Evolutionary conservation across 2,113 vertebrate species (phyloP).

Genomic region (Arvicanthis niloticus): DNA sequence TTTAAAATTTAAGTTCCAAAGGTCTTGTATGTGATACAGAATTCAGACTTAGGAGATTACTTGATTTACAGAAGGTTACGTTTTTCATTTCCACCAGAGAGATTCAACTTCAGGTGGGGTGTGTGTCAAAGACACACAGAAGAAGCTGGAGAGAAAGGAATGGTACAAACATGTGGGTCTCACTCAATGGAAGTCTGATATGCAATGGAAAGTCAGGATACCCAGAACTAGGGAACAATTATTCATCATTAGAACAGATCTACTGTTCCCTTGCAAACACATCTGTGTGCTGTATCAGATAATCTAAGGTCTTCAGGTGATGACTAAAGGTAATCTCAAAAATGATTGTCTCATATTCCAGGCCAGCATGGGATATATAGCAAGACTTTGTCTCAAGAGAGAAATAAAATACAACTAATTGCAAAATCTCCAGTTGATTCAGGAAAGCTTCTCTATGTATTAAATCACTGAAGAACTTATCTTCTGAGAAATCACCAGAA

Average conservation of each 20-base stretch:
- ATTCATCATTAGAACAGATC: neutral
- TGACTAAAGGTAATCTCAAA: neutral
- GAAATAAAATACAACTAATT: neutral
- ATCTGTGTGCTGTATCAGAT: rapidly evolving
- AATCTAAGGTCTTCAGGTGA: neutral
- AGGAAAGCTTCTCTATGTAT: neutral
- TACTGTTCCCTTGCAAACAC: neutral
- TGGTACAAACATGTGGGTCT: neutral
- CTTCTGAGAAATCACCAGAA: neutral
- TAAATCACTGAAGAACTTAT: neutral
- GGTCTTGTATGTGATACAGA: neutral
- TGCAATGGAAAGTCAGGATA: neutral
- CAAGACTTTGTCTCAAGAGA: neutral
- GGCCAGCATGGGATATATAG: neutral
- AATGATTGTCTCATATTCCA: neutral
- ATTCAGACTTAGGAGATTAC: neutral
- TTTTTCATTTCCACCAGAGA: neutral
- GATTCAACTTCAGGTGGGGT: neutral
- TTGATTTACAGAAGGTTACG: neutral
- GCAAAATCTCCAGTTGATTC: neutral
- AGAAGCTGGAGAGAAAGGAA: neutral
- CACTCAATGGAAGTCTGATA: neutral
- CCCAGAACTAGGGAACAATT: neutral
- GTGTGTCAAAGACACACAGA: rapidly evolving
- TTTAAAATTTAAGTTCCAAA: neutral